These are phyloP conservation scores for Neoitamus cyanurus DNA, from an alignment of 2,888 invertebrate species.

Conservation along the genomic window DNA sequence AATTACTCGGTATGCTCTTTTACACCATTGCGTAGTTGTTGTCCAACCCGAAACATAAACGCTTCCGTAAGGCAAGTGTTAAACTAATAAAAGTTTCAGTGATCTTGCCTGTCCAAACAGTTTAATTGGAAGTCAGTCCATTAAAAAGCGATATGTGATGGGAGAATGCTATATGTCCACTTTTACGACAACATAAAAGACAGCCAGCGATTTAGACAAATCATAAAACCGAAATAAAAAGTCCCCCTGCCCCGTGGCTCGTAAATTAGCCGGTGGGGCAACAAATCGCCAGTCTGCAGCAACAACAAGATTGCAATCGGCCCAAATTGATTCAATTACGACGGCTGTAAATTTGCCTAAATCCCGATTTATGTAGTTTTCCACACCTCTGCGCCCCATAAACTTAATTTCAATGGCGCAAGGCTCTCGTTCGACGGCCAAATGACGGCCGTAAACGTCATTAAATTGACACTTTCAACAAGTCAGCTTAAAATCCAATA, in stretches of 20 bases:
- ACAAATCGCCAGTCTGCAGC: not conserved
- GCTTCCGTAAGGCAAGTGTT: not conserved
- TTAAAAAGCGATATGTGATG: not conserved
- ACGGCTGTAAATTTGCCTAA: conserved; percentile 22
- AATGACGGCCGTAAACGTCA: conserved; percentile 27
- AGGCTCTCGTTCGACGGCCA: conserved; percentile 20
- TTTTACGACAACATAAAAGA: not conserved
- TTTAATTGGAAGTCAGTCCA: not conserved
- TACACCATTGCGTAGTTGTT: no score
- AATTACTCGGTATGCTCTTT: no score
- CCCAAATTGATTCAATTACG: conserved; percentile 24
- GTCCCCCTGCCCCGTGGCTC: not conserved
- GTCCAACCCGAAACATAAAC: no score
- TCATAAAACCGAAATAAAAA: not conserved
- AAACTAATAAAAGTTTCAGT: not conserved
- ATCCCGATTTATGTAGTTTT: conserved; percentile 22
- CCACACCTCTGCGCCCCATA: conserved; percentile 37
- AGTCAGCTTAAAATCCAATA: conserved; percentile 36
- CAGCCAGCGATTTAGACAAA: not conserved
- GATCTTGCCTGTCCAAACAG: not conserved
- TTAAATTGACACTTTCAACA: conserved; percentile 45
- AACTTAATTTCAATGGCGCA: conserved; percentile 40
- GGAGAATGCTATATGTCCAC: not conserved
- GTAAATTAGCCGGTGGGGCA: not conserved
- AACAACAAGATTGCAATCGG: not conserved